Base-by-base conservation (phyloP, 2,113 vertebrate genomes). In the Stigmatopora nigra region DNA sequence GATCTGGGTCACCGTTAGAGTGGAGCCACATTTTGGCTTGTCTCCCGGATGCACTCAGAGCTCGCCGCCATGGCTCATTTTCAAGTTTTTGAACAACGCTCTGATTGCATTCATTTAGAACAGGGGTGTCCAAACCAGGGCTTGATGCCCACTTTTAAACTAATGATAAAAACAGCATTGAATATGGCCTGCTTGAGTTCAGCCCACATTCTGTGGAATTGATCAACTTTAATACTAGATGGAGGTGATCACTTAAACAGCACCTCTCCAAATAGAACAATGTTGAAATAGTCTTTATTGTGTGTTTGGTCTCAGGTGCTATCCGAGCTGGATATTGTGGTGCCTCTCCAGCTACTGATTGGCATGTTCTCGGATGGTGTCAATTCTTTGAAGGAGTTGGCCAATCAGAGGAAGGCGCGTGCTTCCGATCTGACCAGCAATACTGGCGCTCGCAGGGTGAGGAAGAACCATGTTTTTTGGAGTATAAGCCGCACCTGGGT, bases 351-450 rank as follows among this genome's bases (percentile, higher is more conserved):
- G 74, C 91, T 98, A 48, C 85, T 99, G 68, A 98, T 98, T 67
- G 93, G 94, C 82, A 99, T 99, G 97, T 99, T 99, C 89, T 99
- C 95, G 66, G 97, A 99, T 88, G 97, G 97, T 58, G 97, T 99
- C 75, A 98, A 99, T 91, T 99, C 97, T 68, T 87, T 99, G 49
- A 98, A 98, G 86, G 97, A 99, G 72, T 89, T 99, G 85, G 94
- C 95, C 81, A 97, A 95, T 91, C 96, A 99, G 88, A 93, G 91
- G 80, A 97, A 96, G 84, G 91, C 93, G 1, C 91, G 92, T 56
- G 90, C 85, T 65, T 90, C 84, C 66, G 95, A 97, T 79, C 77
- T 95, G 71, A 84, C 92, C 0, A 93, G 93, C 78, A 96, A 89
- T 85, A 80, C 91, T 64, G 92, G 92, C 68, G 78, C 93, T 78